A percentile compares a stretch with the other conserved stretches of the same genome.
These are phyloP conservation scores for Folsomia candida DNA, from an alignment of 2,888 invertebrate genomes.

Conservation along the genomic window DNA sequence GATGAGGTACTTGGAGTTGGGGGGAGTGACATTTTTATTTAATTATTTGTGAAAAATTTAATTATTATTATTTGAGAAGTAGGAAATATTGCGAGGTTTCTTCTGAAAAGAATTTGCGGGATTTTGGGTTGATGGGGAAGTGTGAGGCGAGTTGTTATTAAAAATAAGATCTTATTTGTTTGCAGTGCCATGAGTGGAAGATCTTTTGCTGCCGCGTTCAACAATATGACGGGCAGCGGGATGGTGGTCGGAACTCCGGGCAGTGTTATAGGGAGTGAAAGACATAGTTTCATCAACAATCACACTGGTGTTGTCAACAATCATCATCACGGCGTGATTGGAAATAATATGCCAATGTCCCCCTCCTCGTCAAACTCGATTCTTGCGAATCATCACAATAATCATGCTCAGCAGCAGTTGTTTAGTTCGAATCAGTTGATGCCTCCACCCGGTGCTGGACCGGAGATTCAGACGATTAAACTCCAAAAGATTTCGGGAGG, in stretches of 20 bases:
- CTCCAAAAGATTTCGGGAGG: constrained; percentile 92
- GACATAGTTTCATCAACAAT: constrained; percentile 40
- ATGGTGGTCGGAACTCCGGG: constrained; percentile 33
- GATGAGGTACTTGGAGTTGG: too few relatives aligned
- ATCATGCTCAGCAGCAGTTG: constrained; percentile 18
- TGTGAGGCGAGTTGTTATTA: not conserved
- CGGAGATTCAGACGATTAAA: constrained; percentile 79
- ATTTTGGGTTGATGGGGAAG: too few relatives aligned
- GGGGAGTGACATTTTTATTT: too few relatives aligned
- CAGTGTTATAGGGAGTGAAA: constrained; percentile 35
- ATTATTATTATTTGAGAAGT: too few relatives aligned
- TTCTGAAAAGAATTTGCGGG: too few relatives aligned
- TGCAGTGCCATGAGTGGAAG: constrained; percentile 62
- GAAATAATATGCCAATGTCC: constrained; percentile 35
- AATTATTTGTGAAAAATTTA: too few relatives aligned
- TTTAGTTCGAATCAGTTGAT: constrained; percentile 27
- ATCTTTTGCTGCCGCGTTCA: constrained; percentile 53
- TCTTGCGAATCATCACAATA: constrained; percentile 27
- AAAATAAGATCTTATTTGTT: not conserved
- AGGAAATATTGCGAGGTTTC: too few relatives aligned
- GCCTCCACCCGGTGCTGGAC: constrained; percentile 52
- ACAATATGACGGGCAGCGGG: constrained; percentile 40
- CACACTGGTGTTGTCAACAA: constrained; percentile 11
- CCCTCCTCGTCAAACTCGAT: constrained; percentile 35
- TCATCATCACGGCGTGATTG: constrained; percentile 9